Conservation (phyloP, 2,797 vertebrate genomes). For the Rousettus madagascariensis region DNA sequence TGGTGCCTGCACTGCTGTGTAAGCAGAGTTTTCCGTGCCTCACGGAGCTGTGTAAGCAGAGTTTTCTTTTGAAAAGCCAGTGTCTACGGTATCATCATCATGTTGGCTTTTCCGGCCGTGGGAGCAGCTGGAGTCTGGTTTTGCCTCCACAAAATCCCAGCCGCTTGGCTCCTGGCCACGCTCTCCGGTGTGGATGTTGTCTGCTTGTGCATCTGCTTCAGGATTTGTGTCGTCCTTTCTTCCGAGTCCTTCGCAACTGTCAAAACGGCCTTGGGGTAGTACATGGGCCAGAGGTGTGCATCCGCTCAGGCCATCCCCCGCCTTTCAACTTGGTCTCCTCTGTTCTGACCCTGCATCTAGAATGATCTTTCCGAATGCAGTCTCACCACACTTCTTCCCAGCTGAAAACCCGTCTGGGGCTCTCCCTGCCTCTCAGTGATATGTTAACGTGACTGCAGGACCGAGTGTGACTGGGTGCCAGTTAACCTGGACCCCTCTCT, state of each 20-base stretch:
- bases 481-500: not conserved
- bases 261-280: not conserved
- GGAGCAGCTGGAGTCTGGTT: not conserved
- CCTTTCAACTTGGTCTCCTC: not conserved
- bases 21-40: accelerated
- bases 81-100: not conserved
- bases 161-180: accelerated
- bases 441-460: accelerated
- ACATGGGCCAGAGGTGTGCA: accelerated
- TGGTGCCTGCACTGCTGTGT: accelerated
- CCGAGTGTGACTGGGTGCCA: not conserved
- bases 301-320: not conserved
- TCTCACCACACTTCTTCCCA: not conserved
- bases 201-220: not conserved
- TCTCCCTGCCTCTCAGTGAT: not conserved
- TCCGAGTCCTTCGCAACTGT: not conserved
- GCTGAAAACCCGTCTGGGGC: not conserved
- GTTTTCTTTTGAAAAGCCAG: not conserved
- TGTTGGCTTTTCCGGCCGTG: not conserved
- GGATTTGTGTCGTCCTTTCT: not conserved
- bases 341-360: not conserved
- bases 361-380: not conserved
- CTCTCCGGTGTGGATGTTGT: accelerated
- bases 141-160: accelerated
- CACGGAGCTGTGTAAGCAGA: accelerated